These are phyloP conservation scores for Lobophora halterata DNA, from an alignment of 2,888 invertebrate genomes.

Conservation along the genomic window DNA sequence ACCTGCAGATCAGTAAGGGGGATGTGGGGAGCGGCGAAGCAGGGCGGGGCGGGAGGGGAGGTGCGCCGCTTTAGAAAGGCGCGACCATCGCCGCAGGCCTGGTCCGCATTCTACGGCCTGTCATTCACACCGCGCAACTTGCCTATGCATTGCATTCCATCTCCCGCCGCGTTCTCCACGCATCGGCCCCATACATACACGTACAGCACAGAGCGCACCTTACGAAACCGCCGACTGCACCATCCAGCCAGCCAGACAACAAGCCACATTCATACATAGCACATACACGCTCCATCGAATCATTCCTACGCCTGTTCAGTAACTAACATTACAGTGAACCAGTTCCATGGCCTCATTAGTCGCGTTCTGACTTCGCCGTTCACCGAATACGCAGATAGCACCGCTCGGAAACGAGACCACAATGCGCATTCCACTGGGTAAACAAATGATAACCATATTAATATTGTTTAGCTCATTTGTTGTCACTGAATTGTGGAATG, in stretches of 20 bases:
- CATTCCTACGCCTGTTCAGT: slow-evolving; percentile 68
- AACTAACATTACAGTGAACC: slow-evolving; percentile 68
- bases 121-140: slow-evolving; percentile 80
- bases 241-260: slow-evolving; percentile 55
- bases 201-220: slow-evolving; percentile 42
- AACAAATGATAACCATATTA: slow-evolving; percentile 77
- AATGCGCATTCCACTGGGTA: slow-evolving; percentile 70
- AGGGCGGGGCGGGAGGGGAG: slow-evolving; percentile 52
- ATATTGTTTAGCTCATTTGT: slow-evolving; percentile 80
- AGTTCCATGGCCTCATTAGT: slow-evolving; percentile 71
- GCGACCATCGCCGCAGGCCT: slow-evolving; percentile 79
- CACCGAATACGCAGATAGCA: slow-evolving; percentile 53
- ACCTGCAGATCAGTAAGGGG: slow-evolving; percentile 71
- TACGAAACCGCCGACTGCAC: slow-evolving; percentile 61
- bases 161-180: slow-evolving; percentile 67
- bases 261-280: slow-evolving; percentile 57
- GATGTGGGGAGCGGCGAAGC: slow-evolving; percentile 50
- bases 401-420: slow-evolving; percentile 54
- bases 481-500: slow-evolving; percentile 82
- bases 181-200: slow-evolving; percentile 55
- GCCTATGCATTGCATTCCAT: slow-evolving; percentile 80
- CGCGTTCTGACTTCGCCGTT: slow-evolving; percentile 49
- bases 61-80: slow-evolving; percentile 80
- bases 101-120: slow-evolving; percentile 80
- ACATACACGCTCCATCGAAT: slow-evolving; percentile 67